Percentiles rank a stretch among this genome's conserved stretches.
These are phyloP conservation scores for Chitala chitala DNA, from an alignment of 2,113 vertebrate genomes.

Conservation along the genomic window DNA sequence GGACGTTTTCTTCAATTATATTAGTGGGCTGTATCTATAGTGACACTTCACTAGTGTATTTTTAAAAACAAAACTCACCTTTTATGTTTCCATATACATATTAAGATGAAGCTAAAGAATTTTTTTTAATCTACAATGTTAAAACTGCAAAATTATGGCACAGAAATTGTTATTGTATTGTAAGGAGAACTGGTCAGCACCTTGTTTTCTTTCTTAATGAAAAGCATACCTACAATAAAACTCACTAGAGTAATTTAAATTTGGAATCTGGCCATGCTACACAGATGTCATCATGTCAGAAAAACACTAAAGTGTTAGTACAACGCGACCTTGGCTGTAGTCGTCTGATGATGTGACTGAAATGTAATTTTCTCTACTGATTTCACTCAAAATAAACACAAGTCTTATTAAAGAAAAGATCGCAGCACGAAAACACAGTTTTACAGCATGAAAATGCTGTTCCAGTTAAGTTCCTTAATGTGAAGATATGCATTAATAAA, in stretches of 20 bases:
- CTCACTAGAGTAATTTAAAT: conserved; percentile 31
- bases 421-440: conserved; percentile 41
- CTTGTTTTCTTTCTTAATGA: conserved; percentile 58
- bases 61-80: too few species aligned
- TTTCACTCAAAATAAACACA: conserved; percentile 60
- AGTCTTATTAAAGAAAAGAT: conserved; percentile 66
- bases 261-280: conserved; percentile 17
- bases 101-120: too few species aligned
- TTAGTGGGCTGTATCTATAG: too few species aligned
- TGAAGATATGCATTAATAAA: background rate
- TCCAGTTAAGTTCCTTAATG: background rate
- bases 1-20: too few species aligned
- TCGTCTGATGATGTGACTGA: conserved; percentile 58
- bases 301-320: conserved; percentile 28
- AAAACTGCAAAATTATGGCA: background rate
- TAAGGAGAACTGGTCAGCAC: conserved; percentile 21
- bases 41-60: too few species aligned
- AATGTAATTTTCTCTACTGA: conserved; percentile 57
- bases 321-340: conserved; percentile 35
- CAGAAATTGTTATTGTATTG: background rate
- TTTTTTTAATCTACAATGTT: background rate
- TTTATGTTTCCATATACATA: too few species aligned
- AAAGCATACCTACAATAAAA: conserved; percentile 52
- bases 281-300: conserved; percentile 34
- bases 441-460: background rate